Percentiles rank a stretch among this genome's conserved stretches.
phyloP scores from a whole-genome alignment of 2,797 vertebrate species.

The Meriones psammophilus region DNA sequence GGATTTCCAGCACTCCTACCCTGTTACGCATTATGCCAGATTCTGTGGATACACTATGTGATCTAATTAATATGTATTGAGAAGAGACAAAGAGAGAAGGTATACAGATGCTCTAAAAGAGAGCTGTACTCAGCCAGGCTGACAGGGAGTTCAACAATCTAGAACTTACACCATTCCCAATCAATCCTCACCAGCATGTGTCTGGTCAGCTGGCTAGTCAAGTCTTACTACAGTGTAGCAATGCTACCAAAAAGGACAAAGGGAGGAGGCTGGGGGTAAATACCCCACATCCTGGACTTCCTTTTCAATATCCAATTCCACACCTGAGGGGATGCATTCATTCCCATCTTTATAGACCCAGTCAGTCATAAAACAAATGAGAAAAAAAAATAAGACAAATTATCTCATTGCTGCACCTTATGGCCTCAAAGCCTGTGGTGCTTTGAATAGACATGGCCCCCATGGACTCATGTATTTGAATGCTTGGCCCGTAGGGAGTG shows the following conservation, averaged over 20 bases:
- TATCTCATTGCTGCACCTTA: background rate
- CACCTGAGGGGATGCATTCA: background rate
- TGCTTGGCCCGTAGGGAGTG: background rate
- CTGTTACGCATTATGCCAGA: background rate
- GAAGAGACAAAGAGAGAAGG: background rate
- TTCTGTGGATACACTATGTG: conserved; percentile 4
- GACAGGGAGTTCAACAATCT: background rate
- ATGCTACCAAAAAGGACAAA: background rate
- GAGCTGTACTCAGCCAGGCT: background rate
- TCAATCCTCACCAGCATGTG: too few species aligned
- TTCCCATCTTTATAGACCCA: background rate
- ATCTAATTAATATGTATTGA: background rate
- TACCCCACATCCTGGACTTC: background rate
- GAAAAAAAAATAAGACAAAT: background rate
- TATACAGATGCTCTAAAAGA: background rate
- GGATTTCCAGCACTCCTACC: background rate
- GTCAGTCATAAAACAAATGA: background rate
- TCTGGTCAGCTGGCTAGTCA: background rate
- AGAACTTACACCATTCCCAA: background rate
- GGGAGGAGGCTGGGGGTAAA: background rate
- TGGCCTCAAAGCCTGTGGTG: background rate
- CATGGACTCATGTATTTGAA: background rate
- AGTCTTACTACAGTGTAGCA: background rate
- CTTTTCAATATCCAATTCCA: background rate
- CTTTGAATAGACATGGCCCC: background rate